phyloP scores from a whole-genome alignment of 2,888 invertebrate genomes.

The Pimpla rufipes region DNA sequence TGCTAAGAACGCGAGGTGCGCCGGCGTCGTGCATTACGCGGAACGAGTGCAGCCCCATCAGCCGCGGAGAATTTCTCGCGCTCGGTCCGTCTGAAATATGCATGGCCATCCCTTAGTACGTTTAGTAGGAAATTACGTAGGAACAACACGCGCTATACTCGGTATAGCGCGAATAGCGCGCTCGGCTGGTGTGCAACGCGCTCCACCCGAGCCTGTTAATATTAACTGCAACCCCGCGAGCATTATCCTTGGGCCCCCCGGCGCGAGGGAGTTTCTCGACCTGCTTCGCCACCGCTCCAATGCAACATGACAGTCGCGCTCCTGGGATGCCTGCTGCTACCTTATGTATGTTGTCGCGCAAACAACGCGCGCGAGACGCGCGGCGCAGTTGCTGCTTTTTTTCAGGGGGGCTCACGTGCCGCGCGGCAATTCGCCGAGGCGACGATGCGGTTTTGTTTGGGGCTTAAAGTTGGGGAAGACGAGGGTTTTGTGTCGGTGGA shows the following conservation, averaged over 20 bases:
- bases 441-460: neutral
- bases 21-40: neutral
- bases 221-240: constrained; percentile 79
- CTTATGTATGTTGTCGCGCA: constrained; percentile 26
- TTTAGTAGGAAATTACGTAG: constrained; percentile 82
- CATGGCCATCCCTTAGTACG: constrained; percentile 80
- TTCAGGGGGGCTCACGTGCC: constrained; percentile 1
- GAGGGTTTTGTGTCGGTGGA: neutral
- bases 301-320: constrained; percentile 47
- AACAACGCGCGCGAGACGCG: neutral
- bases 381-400: neutral
- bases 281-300: constrained; percentile 38
- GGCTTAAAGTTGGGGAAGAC: neutral
- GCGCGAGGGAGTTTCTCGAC: constrained; percentile 35
- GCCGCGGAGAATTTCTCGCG: constrained; percentile 52
- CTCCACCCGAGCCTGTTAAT: constrained; percentile 82
- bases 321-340: constrained; percentile 23
- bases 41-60: constrained; percentile 8
- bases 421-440: neutral
- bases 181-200: constrained; percentile 29
- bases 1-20: constrained; percentile 48
- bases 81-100: constrained; percentile 78
- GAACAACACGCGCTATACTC: constrained; percentile 80
- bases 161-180: constrained; percentile 19
- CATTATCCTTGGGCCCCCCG: constrained; percentile 74